These are phyloP conservation scores for Arbacia lixula DNA, from an alignment of 53 echinoderm and acorn worm species.

Conservation along the genomic window DNA sequence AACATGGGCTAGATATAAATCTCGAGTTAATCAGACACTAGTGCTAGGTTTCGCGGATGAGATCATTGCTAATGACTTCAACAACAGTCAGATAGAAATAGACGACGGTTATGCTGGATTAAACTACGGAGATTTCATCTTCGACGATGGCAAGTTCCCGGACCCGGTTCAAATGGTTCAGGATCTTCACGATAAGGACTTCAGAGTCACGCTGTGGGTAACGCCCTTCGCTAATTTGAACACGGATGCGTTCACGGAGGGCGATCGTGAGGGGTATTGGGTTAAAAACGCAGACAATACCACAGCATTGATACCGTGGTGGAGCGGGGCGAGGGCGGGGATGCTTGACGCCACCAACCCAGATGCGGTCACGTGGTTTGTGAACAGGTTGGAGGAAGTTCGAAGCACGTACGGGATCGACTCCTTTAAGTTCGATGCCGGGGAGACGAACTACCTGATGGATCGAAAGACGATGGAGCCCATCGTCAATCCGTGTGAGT, in stretches of 20 bases:
- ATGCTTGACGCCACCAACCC: conserved; percentile 90
- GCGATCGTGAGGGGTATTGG: conserved; percentile 75
- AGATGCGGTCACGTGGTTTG: conserved; percentile 82
- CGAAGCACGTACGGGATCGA: conserved; percentile 70
- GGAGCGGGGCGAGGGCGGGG: conserved; percentile 67
- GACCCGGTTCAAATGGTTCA: conserved; percentile 61
- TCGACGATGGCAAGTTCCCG: conserved; percentile 82
- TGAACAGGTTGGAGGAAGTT: conserved; percentile 69
- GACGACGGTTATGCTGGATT: conserved; percentile 70
- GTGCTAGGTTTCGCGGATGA: conserved; percentile 70
- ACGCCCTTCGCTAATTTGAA: conserved; percentile 75
- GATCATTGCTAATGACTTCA: conserved; percentile 70
- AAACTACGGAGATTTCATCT: conserved; percentile 77
- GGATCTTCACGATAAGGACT: conserved; percentile 73
- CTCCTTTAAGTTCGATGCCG: conserved; percentile 94
- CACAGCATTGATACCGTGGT: conserved; percentile 67
- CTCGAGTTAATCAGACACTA: conserved; percentile 61
- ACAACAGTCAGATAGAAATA: conserved; percentile 88
- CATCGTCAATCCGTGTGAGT: conserved; percentile 82
- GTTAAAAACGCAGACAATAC: conserved; percentile 64
- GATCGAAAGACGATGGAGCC: conserved; percentile 65
- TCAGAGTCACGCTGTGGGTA: conserved; percentile 87
- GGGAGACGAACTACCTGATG: conserved; percentile 88
- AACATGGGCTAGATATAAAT: conserved; percentile 80
- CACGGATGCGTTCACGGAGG: conserved; percentile 51